These are phyloP conservation scores for Lepidocyrtoides sp. DNA, from an alignment of 2,888 invertebrate genomes.

Conservation along the genomic window DNA sequence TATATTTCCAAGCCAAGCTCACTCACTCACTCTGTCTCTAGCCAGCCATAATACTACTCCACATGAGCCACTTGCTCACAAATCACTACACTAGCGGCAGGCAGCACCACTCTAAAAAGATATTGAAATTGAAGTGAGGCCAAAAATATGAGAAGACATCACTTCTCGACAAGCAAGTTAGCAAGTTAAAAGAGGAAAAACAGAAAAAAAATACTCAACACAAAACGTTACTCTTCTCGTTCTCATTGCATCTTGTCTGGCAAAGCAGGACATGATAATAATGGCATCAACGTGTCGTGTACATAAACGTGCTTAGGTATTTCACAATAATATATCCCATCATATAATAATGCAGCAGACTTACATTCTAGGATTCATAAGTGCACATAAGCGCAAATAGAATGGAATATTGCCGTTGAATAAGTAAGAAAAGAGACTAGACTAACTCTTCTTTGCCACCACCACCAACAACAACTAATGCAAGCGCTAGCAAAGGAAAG, in stretches of 20 bases:
- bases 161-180: constrained; percentile 67
- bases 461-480: no score
- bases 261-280: not conserved
- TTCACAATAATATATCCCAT: not conserved
- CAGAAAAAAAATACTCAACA: constrained; percentile 29
- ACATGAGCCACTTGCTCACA: constrained; percentile 54
- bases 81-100: constrained; percentile 52
- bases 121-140: constrained; percentile 75
- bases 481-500: not conserved
- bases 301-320: constrained; percentile 14
- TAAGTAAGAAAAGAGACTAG: constrained; percentile 26
- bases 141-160: constrained; percentile 78
- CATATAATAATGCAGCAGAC: not conserved
- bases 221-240: constrained; percentile 44
- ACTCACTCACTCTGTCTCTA: constrained; percentile 1
- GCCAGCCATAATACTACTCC: not conserved
- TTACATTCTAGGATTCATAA: constrained; percentile 1
- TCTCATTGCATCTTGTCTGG: not conserved
- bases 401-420: constrained; percentile 47
- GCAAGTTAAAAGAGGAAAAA: constrained; percentile 38
- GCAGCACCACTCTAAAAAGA: constrained; percentile 32
- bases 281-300: not conserved
- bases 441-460: not conserved
- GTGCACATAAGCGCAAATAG: not conserved
- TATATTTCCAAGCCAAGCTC: not conserved